Conservation (phyloP, 2,888 invertebrate genomes). For the Ormyrus pomaceus region DNA sequence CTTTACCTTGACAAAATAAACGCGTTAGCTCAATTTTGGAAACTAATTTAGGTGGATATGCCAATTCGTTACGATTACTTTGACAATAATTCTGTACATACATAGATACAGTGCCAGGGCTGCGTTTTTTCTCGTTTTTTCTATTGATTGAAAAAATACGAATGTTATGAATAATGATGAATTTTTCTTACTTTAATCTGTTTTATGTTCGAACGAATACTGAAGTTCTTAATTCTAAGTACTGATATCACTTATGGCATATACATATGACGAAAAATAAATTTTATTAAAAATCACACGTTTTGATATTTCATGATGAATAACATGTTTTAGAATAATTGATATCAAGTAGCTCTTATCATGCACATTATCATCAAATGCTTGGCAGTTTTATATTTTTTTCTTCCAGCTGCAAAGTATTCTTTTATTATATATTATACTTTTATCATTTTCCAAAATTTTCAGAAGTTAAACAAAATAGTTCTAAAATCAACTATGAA, state of each 20-base stretch:
- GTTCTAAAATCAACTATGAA: too few relatives aligned
- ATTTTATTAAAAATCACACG: conserved; percentile 50
- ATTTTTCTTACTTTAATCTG: conserved; percentile 49
- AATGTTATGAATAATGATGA: conserved; percentile 48
- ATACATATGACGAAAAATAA: conserved; percentile 52
- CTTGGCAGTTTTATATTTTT: too few relatives aligned
- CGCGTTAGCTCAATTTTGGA: conserved; percentile 23
- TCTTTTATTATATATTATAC: too few relatives aligned
- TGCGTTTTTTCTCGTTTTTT: conserved; percentile 43
- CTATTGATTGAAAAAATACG: conserved; percentile 24
- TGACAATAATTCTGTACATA: conserved; percentile 55
- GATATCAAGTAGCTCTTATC: too few relatives aligned
- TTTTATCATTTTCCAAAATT: too few relatives aligned
- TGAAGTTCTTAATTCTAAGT: conserved; percentile 51
- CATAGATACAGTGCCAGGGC: conserved; percentile 51
- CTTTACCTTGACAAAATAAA: conserved; percentile 18
- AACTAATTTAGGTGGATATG: conserved; percentile 44
- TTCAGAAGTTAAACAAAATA: too few relatives aligned
- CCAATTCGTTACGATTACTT: conserved; percentile 52
- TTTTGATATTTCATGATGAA: background rate
- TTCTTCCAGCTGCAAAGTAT: too few relatives aligned
- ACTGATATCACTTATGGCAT: conserved; percentile 51
- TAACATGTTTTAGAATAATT: background rate
- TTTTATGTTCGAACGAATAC: conserved; percentile 49
- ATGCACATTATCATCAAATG: too few relatives aligned